Evolutionary conservation across 2,888 invertebrate species (phyloP), one percentile per base, ranked within the genome.

Genomic region (Dexiosoma caninum): DNA sequence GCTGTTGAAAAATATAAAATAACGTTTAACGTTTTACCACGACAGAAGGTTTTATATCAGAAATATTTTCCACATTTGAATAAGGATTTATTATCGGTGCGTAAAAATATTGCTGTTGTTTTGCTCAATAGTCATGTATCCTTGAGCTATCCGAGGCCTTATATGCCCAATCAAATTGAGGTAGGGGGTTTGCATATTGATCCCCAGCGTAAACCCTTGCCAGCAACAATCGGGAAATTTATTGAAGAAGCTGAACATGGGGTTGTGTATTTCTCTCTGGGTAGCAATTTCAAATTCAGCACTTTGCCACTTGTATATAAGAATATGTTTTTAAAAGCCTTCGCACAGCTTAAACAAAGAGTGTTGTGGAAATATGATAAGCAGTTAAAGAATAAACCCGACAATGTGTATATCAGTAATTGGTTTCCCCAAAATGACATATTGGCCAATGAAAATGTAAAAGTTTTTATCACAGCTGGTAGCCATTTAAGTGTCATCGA

Each of bases 401-500:
- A 84, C 0, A 90, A 90, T 85, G 86, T 90, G 16, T 85, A 86
- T 10, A 87, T 91, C 14, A 86, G 86, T 14, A 87, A 88, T 55
- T 92, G 91, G 91, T 88, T 91, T 42, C 91, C 91, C 0, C 91
- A 91, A 69, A 89, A 90, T 40, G 91, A 91, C 77, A 86, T 90
- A 19, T 79, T 90, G 85, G 91, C 91, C 0, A 91, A 91, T 84
- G 88, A 91, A 0, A 91, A 91, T 83, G 87, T 91, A 0, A 88
- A 88, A 46, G 78, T 90, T 0, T 91, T 91, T 71, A 91, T 92
- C 8, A 91, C 91, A 0, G 91, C 92, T 55, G 91, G 91, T 2
- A 92, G 91, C 0, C 80, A 91, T 7, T 83, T 91, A n/a, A 91
- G 91, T 82, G 90, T 90, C n/a, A 91, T 89, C 0, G 92, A 92